Evolutionary conservation across 2,797 vertebrate genomes (phyloP).

Genomic region (Odontamblyopus lacepedii): DNA sequence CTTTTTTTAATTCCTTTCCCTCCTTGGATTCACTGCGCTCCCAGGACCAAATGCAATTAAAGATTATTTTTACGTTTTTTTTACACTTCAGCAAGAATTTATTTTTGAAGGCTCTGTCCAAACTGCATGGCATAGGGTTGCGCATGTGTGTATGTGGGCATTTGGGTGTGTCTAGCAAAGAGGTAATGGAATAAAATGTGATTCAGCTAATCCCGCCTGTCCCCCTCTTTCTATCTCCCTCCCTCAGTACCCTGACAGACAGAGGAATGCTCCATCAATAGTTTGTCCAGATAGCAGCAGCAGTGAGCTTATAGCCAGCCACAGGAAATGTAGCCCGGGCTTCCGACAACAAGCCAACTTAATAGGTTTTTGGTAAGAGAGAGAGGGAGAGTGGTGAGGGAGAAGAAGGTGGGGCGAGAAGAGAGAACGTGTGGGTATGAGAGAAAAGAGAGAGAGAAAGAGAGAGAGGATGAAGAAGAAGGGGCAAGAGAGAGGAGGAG

Average conservation of each 20-base stretch:
- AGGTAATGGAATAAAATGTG: conserved; percentile 68
- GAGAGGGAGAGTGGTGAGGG: not conserved
- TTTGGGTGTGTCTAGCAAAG: conserved; percentile 28
- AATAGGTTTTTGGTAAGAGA: conserved; percentile 38
- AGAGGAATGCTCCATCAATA: conserved; percentile 59
- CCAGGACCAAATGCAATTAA: conserved; percentile 61
- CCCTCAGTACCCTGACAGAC: conserved; percentile 55
- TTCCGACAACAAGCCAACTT: conserved; percentile 42
- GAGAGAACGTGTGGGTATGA: not conserved
- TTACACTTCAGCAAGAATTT: conserved; percentile 26
- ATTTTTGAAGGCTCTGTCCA: conserved; percentile 26
- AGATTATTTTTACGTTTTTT: conserved; percentile 45
- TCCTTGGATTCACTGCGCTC: conserved; percentile 43
- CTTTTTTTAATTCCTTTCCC: conserved; percentile 56
- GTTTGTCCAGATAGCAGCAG: conserved; percentile 67
- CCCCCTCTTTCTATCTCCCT: conserved; percentile 52
- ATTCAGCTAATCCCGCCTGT: conserved; percentile 64
- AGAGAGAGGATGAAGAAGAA: no score
- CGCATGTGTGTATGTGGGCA: conserved; percentile 12
- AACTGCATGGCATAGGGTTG: conserved; percentile 13
- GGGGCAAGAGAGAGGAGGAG: no score
- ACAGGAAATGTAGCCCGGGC: conserved; percentile 62
- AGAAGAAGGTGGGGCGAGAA: not conserved
- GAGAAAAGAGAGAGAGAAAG: no score
- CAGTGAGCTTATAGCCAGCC: conserved; percentile 58